Base-by-base conservation (phyloP, 2,113 vertebrate genomes). In the Phalacrocorax carbo region DNA sequence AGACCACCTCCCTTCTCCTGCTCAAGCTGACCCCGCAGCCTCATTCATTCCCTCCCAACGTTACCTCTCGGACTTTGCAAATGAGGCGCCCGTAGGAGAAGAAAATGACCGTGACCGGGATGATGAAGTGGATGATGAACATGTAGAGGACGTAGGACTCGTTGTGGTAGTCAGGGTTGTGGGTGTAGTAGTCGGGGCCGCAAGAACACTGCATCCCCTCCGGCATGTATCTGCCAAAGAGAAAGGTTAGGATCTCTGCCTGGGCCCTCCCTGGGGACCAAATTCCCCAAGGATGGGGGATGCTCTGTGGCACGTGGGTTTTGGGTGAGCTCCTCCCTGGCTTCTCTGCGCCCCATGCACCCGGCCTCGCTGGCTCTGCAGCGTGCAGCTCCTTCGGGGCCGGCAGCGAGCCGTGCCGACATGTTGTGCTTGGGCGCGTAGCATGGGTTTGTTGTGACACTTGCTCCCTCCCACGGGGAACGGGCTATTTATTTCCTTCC, bases 121-220 rank as follows among this genome's bases (percentile, higher is more conserved):
- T 21, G 44, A 91, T 16, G 96, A 98, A 98, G 94, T 98, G 97
- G 85, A 97, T 87, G 71, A 89, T 0, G 44, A 98, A 98, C 98
- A 98, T 92, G 96, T 98, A 98, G 34, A 98, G 82, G 29, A 98
- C 98, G 1, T 97, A 98, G 77, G 98, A 98, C 81, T 98, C 98
- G 2, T 98, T 98, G 98, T 98, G 98, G 89, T 72, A 98, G 90
- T 97, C 97, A 3, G 98, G 97, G 68, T 97, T 98, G 97, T 97
- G 93, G 64, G 98, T 98, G 93, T 98, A 98, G 96, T 98, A 98
- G 94, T 98, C 98, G 0, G 98, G 98, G 60, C 98, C 98, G 0
- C 98, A 98, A 90, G 98, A 98, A 65, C 98, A 98, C 96, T 98
- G 98, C 95, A 98, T 97, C 77, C 98, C 98, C 92, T 98, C 98